Base-by-base conservation (phyloP, 2,888 invertebrate species). In the Cephus pulcher region DNA sequence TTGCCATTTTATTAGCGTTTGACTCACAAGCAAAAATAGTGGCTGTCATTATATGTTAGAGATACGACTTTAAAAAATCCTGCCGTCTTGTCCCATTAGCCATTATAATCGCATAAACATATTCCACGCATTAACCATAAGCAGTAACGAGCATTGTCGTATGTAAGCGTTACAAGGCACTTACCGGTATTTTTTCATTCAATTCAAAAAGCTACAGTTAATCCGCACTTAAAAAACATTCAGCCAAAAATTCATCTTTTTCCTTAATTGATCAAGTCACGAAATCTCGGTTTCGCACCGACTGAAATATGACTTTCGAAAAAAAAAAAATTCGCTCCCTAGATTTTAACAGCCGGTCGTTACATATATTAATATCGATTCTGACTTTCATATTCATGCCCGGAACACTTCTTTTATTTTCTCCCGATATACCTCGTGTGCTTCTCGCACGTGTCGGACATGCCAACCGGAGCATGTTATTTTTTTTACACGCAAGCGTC, bases 401-500 rank as follows among this genome's bases (percentile, higher is more conserved):
- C 56, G 56, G 56, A 56, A 56, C 56, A 56, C 6, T 23, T 56
- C 56, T 56, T 56, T 56, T 6, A 23, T 56, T 23, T 56, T 56
- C 56, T 56, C 56, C 23, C 56, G 23, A 32, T 75, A 68, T 69
- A 32, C 30, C 69, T 34, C 69, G 73, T 73, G 71, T 74, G 73
- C 76, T 30, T 15, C 30, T 32, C 34, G 34, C 23, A 12, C 74
- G n/a, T 33, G 34, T n/a, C 34, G 33, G 56, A 73, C 23, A 15
- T 23, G 56, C 23, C 56, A 56, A 23, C 9, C 56, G 56, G 23
- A 56, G 56, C 56, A 56, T 56, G 56, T 56, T 56, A 56, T 15
- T 56, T 70, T 32, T 30, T 32, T 68, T 9, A 69, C 23, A 34
- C n/a, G 40, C 56, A 70, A 30, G 33, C 35, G 33, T 9, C 30